Evolutionary conservation across 2,113 vertebrate species (phyloP).

Genomic region (Myanophis thanlyinensis): DNA sequence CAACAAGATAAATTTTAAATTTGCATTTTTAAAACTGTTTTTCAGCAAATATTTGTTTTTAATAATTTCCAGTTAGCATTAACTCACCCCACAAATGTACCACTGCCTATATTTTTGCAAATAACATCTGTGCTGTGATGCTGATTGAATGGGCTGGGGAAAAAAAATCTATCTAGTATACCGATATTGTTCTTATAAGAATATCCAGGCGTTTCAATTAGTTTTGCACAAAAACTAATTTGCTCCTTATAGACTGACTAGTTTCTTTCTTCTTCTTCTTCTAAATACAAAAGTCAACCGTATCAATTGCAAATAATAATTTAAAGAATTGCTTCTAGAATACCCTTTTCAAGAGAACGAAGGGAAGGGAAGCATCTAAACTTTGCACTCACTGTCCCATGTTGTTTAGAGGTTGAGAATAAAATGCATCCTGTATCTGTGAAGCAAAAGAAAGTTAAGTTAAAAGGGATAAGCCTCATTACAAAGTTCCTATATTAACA

Average conservation of each 20-base stretch:
- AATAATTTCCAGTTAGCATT: slow-evolving; percentile 30
- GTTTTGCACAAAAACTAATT: not conserved
- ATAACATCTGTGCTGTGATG: slow-evolving; percentile 20
- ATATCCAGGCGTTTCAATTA: not conserved
- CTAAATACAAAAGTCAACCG: slow-evolving; percentile 54
- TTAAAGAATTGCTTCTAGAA: slow-evolving; percentile 69
- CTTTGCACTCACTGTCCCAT: slow-evolving; percentile 59
- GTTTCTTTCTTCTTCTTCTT: slow-evolving; percentile 32
- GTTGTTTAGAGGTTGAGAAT: slow-evolving; percentile 63
- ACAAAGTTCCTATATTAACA: slow-evolving; percentile 66
- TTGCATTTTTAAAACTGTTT: slow-evolving; percentile 8
- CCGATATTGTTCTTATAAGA: not conserved
- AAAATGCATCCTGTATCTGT: slow-evolving; percentile 59
- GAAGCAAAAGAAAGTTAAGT: slow-evolving; percentile 60
- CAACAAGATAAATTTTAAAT: not conserved
- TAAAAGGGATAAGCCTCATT: slow-evolving; percentile 67
- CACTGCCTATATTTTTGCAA: not conserved
- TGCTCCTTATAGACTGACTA: not conserved
- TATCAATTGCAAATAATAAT: slow-evolving; percentile 68
- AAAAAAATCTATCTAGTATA: not conserved
- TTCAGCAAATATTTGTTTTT: slow-evolving; percentile 12
- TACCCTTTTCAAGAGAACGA: slow-evolving; percentile 42
- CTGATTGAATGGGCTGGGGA: not conserved
- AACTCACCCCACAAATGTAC: slow-evolving; percentile 29
- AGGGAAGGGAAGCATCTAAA: slow-evolving; percentile 52